Percentiles rank a stretch among this genome's conserved stretches.
Evolutionary conservation across 2,888 invertebrate species (phyloP).

Genomic region (Hirtodrosophila alboralis): DNA sequence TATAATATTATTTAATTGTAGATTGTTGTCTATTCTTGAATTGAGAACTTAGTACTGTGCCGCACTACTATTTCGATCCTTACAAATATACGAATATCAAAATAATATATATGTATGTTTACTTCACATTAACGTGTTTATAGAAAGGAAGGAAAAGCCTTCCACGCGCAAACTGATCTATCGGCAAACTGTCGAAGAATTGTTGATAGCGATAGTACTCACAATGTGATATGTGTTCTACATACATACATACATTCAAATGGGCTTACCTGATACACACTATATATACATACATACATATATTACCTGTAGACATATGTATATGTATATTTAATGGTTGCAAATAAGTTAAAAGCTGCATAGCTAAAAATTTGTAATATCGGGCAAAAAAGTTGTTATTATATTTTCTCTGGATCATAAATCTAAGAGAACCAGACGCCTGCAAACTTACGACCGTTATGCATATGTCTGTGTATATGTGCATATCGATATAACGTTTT

Average conservation of each 20-base stretch:
- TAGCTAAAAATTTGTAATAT: slow-evolving; percentile 30
- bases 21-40: neutral
- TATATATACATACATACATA: slow-evolving; percentile 4
- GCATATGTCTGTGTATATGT: neutral
- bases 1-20: slow-evolving; percentile 1
- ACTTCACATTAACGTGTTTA: slow-evolving; percentile 14
- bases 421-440: slow-evolving; percentile 25
- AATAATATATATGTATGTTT: neutral
- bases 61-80: slow-evolving; percentile 8
- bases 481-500: slow-evolving; percentile 12
- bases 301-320: slow-evolving; percentile 15
- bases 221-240: slow-evolving; percentile 42
- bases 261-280: slow-evolving; percentile 14
- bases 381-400: slow-evolving; percentile 1
- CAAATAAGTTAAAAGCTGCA: slow-evolving; percentile 20
- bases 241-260: slow-evolving; percentile 8
- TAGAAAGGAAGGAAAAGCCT: slow-evolving; percentile 59
- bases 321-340: slow-evolving; percentile 29
- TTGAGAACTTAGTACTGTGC: neutral
- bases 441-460: slow-evolving; percentile 2
- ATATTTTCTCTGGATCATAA: slow-evolving; percentile 16
- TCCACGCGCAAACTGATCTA: slow-evolving; percentile 77
- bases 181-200: slow-evolving; percentile 81
- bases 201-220: slow-evolving; percentile 68
- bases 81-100: neutral